Evolutionary conservation across 1,140 invertebrate genomes (phyloP), one percentile per base, ranked within the genome.

Genomic region (Neodiprion lecontei): DNA sequence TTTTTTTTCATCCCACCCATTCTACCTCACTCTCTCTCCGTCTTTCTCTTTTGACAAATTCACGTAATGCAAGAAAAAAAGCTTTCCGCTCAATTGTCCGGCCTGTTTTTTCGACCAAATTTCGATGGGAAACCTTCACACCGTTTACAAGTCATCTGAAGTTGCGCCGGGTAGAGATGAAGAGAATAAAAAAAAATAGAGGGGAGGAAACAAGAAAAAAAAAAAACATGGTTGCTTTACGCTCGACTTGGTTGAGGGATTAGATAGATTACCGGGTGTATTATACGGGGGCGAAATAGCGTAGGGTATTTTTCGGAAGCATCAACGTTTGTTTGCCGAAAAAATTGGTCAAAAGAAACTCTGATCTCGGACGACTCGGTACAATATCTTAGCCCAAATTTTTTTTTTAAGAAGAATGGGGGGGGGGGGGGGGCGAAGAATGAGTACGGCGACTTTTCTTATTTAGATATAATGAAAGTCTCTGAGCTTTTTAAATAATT

Each of bases 231-330:
- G 11, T 61, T 17, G 83, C 79, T 84, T 87, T 86, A 85, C 81
- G 81, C 82, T 83, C 74, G 78, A 83, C 78, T 76, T 80, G 79
- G 78, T 83, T 83, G 83, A 87, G 79, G 82, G 83, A 87, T 87
- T 86, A 85, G 86, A 87, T 85, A 82, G 82, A 87, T 87, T 87
- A 87, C 82, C 83, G 76, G 72, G 67, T 76, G 53, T 77, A 79
- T 79, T 77, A 79, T 77, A 75, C 74, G 75, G 69, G 72, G 75
- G 76, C 73, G 76, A 79, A 81, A 74, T 75, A 79, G 67, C 75
- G 71, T 68, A 69, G 70, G 10, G 48, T 71, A 48, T 66, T 53
- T 50, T 17, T 14, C 12, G 66, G 14, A 8, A 40, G 5, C 28
- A 40, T 61, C 53, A 17, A 61, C 11, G 53, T 61, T 61, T 61